phyloP scores from a whole-genome alignment of 64 coral and sea anemone species.

The Orbicella faveolata region DNA sequence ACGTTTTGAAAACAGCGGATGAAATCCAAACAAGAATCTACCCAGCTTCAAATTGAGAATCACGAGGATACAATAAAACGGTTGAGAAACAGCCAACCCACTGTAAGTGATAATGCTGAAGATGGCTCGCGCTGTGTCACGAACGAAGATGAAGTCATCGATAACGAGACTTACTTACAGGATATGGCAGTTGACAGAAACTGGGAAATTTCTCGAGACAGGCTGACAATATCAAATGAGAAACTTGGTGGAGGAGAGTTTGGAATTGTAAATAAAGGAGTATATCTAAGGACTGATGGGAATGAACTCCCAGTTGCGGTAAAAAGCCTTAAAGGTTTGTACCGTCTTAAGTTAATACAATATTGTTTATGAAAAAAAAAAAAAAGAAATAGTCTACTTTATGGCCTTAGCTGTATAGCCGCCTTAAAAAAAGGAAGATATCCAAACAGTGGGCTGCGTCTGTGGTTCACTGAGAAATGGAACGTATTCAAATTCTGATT shows the following conservation, averaged over 20 bases:
- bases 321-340: slow-evolving; percentile 71
- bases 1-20: not conserved
- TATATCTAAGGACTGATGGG: slow-evolving; percentile 62
- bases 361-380: no score
- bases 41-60: slow-evolving; percentile 6
- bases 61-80: not conserved
- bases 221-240: slow-evolving; percentile 43
- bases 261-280: slow-evolving; percentile 66
- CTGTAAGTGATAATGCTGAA: not conserved
- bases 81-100: not conserved
- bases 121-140: not conserved
- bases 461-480: no score
- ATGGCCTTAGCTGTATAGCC: no score
- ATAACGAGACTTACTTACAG: slow-evolving; percentile 52
- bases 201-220: slow-evolving; percentile 69
- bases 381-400: no score
- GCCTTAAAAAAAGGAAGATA: no score
- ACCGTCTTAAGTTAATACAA: no score
- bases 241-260: slow-evolving; percentile 69
- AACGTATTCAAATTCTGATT: no score
- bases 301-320: slow-evolving; percentile 76
- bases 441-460: no score
- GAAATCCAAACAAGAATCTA: not conserved
- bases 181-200: slow-evolving; percentile 59
- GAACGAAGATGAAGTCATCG: not conserved